Evolutionary conservation across 1,140 invertebrate species (phyloP).

Genomic region (Ceratosolen solmsi): DNA sequence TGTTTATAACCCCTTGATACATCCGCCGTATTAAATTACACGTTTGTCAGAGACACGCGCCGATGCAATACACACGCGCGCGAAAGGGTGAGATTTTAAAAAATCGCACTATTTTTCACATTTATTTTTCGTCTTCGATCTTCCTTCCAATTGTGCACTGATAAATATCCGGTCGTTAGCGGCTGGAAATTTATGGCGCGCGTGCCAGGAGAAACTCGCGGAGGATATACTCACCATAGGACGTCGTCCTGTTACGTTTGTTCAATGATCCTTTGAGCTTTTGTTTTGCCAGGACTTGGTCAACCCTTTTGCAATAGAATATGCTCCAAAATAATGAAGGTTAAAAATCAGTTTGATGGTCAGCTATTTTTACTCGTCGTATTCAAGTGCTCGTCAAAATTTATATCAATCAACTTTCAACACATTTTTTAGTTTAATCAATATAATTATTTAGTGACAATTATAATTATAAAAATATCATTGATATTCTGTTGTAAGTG

Average conservation of each 20-base stretch:
- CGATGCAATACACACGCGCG: constrained; percentile 15
- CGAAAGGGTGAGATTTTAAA: not conserved
- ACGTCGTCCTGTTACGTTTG: not conserved
- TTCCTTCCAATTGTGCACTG: not conserved
- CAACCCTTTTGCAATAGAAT: constrained; percentile 5
- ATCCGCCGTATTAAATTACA: constrained; percentile 65
- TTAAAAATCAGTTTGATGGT: constrained; percentile 24
- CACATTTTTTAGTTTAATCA: too few species aligned
- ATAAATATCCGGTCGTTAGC: not conserved
- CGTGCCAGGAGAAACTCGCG: constrained; percentile 22
- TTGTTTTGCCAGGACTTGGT: not conserved
- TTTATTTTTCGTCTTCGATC: not conserved
- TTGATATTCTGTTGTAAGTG: too few species aligned
- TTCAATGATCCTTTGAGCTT: not conserved
- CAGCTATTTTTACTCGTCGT: constrained; percentile 26
- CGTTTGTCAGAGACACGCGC: constrained; percentile 31
- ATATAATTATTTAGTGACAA: too few species aligned
- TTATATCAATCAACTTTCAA: too few species aligned
- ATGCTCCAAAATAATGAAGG: not conserved
- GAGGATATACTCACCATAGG: constrained; percentile 35
- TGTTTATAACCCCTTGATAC: constrained; percentile 71
- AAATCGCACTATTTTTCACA: constrained; percentile 15
- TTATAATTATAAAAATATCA: too few species aligned
- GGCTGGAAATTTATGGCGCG: constrained; percentile 39
- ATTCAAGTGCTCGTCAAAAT: too few species aligned